phyloP scores from a whole-genome alignment of 2,797 vertebrate genomes.

The Bothrops alternatus region DNA sequence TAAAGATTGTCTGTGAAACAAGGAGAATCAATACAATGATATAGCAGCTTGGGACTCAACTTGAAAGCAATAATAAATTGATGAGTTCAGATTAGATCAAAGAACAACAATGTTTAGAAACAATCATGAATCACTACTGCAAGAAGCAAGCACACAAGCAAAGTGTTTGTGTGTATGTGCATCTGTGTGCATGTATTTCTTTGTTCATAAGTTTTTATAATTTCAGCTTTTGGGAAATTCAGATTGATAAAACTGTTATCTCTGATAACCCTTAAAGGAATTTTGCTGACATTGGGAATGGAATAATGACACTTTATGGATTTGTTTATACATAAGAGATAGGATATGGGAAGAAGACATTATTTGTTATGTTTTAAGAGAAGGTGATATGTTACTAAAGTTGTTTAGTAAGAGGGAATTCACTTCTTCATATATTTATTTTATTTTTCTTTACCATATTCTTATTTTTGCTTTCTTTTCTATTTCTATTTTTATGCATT shows the following conservation, averaged over 20 bases:
- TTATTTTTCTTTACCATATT: background rate
- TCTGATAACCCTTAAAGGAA: background rate
- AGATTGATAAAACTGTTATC: background rate
- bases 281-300: background rate
- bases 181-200: background rate
- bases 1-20: constrained; percentile 6
- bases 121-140: background rate
- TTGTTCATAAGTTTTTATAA: background rate
- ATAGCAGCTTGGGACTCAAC: background rate
- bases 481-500: background rate
- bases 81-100: constrained; percentile 9
- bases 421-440: background rate
- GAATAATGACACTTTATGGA: background rate
- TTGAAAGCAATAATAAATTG: background rate
- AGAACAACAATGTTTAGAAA: background rate
- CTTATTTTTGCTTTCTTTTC: background rate
- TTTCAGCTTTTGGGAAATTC: background rate
- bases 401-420: background rate
- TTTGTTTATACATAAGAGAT: background rate
- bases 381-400: background rate
- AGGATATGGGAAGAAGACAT: background rate
- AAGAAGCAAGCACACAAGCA: background rate
- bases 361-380: background rate
- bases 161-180: background rate
- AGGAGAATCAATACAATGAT: background rate